These are phyloP conservation scores for Porites lutea DNA, from an alignment of 64 coral and sea anemone species.

Conservation along the genomic window DNA sequence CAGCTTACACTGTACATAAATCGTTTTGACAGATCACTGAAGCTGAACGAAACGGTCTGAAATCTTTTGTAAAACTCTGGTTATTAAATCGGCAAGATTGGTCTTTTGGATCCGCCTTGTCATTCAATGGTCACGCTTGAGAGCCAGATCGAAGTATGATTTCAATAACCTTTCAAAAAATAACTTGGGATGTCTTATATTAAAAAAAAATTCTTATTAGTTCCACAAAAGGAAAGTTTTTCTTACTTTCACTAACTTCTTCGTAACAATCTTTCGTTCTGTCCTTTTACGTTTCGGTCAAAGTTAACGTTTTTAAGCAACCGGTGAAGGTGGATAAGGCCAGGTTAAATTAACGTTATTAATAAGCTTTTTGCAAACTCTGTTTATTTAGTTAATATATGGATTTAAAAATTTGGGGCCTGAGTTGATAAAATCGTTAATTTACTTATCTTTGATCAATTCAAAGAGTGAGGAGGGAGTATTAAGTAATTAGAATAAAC, in stretches of 20 bases:
- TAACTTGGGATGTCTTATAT: too few relatives aligned
- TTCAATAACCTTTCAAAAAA: background rate
- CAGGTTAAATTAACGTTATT: background rate
- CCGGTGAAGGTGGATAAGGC: background rate
- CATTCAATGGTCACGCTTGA: background rate
- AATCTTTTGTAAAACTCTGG: background rate
- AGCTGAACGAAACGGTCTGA: background rate
- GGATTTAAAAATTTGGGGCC: background rate
- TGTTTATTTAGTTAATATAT: conserved; percentile 38
- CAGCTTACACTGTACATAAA: background rate
- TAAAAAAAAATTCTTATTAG: too few relatives aligned
- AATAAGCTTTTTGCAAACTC: background rate
- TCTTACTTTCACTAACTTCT: too few relatives aligned
- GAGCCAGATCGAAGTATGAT: too few relatives aligned
- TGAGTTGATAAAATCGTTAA: background rate
- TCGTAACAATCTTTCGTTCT: too few relatives aligned
- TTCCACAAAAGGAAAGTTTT: too few relatives aligned
- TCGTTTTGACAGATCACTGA: conserved; percentile 1
- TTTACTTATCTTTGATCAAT: background rate
- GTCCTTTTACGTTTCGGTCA: too few relatives aligned
- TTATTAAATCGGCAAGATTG: conserved; percentile 4
- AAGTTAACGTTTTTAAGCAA: background rate
- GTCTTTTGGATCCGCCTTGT: background rate
- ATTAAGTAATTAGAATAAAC: background rate
- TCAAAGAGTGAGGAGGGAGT: background rate